These are phyloP conservation scores for Pedicia rivosa DNA, from an alignment of 2,888 invertebrate genomes.

Conservation along the genomic window DNA sequence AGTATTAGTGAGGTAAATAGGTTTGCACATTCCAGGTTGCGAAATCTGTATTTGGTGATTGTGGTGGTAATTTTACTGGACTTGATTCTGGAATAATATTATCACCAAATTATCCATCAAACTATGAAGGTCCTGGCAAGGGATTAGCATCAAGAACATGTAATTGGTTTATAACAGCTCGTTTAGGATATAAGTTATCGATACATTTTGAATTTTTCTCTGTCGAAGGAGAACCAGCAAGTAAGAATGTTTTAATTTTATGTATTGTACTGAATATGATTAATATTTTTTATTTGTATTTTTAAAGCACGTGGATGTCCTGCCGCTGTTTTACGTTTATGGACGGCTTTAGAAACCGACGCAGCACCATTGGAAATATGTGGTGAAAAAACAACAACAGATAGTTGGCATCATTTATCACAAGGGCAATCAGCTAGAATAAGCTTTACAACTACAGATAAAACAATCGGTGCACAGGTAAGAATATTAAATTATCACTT, in stretches of 20 bases:
- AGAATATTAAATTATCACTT: constrained; percentile 10
- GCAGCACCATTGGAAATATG: constrained; percentile 76
- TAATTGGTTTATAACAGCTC: constrained; percentile 90
- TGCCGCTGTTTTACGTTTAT: constrained; percentile 77
- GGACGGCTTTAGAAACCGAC: constrained; percentile 55
- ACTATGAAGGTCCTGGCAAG: constrained; percentile 70
- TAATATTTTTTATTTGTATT: constrained; percentile 5
- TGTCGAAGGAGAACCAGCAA: constrained; percentile 81
- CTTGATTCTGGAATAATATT: constrained; percentile 68
- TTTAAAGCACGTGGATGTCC: constrained; percentile 70
- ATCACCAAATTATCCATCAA: constrained; percentile 80
- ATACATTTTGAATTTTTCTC: constrained; percentile 84
- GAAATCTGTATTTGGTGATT: constrained; percentile 80
- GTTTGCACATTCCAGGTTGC: constrained; percentile 33
- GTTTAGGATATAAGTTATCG: constrained; percentile 72
- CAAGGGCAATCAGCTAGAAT: constrained; percentile 74
- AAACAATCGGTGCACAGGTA: constrained; percentile 72
- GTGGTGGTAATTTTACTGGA: constrained; percentile 80
- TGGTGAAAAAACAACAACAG: constrained; percentile 60
- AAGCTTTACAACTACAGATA: constrained; percentile 89
- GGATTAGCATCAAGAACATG: constrained; percentile 77
- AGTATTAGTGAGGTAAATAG: neutral
- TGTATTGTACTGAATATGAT: neutral
- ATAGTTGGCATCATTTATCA: constrained; percentile 74
- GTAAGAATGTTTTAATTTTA: constrained; percentile 32